These are phyloP conservation scores for Sciurus niger DNA, from an alignment of 2,113 vertebrate species.

Conservation along the genomic window DNA sequence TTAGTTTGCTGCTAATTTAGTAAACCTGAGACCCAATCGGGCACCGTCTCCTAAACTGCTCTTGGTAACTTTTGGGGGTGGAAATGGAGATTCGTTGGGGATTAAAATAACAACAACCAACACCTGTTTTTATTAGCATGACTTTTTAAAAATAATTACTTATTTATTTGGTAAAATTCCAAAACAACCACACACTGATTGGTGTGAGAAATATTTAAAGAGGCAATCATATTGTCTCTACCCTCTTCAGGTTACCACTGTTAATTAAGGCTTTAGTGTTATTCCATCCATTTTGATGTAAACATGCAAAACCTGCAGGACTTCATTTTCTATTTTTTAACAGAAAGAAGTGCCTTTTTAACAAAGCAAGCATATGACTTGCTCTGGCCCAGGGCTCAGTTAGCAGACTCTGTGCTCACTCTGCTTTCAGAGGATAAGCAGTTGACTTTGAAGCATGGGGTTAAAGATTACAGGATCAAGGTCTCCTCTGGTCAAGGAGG, in stretches of 20 bases:
- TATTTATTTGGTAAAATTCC: constrained; percentile 43
- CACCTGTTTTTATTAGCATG: neutral
- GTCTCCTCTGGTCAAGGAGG: constrained; percentile 62
- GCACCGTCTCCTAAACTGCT: neutral
- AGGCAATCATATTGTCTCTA: neutral
- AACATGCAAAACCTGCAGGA: neutral
- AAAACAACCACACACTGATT: neutral
- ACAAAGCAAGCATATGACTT: neutral
- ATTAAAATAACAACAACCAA: neutral
- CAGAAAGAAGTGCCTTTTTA: neutral
- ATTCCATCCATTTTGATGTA: neutral
- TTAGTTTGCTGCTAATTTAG: neutral
- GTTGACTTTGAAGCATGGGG: neutral
- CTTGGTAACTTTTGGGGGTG: neutral
- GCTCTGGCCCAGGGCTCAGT: neutral
- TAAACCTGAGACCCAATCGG: neutral
- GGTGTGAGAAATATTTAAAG: neutral
- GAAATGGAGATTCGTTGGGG: neutral
- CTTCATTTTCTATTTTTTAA: constrained; percentile 3
- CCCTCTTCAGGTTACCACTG: neutral
- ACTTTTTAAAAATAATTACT: neutral
- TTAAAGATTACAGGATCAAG: constrained; percentile 19
- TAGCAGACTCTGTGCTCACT: constrained; percentile 4
- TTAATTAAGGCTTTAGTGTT: neutral
- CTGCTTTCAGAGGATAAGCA: neutral